Conservation (phyloP, 53 echinoderm and acorn worm species). For the Henricia sp. region DNA sequence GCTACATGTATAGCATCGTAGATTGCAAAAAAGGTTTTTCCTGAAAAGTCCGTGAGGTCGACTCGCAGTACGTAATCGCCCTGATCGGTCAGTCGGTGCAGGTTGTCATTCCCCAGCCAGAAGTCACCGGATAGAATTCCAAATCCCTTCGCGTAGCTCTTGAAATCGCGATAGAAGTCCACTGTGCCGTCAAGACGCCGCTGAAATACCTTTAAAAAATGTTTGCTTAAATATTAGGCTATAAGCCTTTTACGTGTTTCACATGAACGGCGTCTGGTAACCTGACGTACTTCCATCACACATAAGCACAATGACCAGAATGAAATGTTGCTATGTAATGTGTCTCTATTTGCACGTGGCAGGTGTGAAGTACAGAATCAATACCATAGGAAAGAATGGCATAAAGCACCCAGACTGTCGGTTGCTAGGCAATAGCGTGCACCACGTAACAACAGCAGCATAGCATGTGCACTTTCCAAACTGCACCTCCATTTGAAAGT, state of each 20-base stretch:
- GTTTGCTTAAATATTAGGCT: too few relatives aligned
- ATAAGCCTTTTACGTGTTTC: too few relatives aligned
- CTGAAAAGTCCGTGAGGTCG: constrained; percentile 35
- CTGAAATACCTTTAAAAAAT: constrained; percentile 61
- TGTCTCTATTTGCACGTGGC: too few relatives aligned
- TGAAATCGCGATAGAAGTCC: constrained; percentile 47
- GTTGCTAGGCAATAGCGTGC: too few relatives aligned
- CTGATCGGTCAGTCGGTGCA: constrained; percentile 42
- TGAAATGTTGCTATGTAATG: not conserved
- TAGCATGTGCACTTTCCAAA: too few relatives aligned
- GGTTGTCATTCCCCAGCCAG: constrained; percentile 64
- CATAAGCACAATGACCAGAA: not conserved
- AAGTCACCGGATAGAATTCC: constrained; percentile 56
- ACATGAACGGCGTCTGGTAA: too few relatives aligned
- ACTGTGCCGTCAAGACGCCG: constrained; percentile 51
- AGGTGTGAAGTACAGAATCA: too few relatives aligned
- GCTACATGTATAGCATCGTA: constrained; percentile 56
- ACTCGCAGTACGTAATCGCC: constrained; percentile 52
- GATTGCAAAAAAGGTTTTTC: constrained; percentile 33
- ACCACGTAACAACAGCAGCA: too few relatives aligned
- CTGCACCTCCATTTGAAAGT: too few relatives aligned
- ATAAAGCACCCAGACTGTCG: too few relatives aligned
- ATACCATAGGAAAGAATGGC: too few relatives aligned
- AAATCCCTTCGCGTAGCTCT: constrained; percentile 52
- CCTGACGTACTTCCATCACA: too few relatives aligned